phyloP scores from a whole-genome alignment of 2,888 invertebrate species.

The Melanophora roralis region DNA sequence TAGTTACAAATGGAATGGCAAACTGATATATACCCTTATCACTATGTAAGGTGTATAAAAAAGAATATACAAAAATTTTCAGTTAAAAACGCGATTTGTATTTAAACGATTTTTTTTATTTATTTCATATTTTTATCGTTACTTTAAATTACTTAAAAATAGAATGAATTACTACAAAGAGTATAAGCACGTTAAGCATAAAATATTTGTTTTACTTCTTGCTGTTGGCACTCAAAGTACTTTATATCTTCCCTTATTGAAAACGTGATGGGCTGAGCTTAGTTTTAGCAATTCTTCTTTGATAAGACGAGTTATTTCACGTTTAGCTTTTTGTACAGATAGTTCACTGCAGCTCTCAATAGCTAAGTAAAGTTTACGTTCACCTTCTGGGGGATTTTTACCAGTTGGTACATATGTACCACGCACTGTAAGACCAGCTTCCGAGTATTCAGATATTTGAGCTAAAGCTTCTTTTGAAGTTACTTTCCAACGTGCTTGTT shows the following conservation, averaged over 20 bases:
- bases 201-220: not conserved
- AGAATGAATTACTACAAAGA: slow-evolving; percentile 38
- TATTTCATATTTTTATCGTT: slow-evolving; percentile 40
- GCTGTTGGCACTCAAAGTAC: slow-evolving; percentile 81
- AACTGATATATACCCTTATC: no score
- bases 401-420: slow-evolving; percentile 97
- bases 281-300: slow-evolving; percentile 98
- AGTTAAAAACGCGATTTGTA: no score
- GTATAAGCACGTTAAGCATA: slow-evolving; percentile 8
- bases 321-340: slow-evolving; percentile 96
- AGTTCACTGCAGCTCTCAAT: slow-evolving; percentile 98
- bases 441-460: slow-evolving; percentile 98
- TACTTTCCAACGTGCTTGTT: slow-evolving; percentile 98
- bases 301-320: slow-evolving; percentile 97
- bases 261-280: slow-evolving; percentile 89
- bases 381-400: slow-evolving; percentile 93
- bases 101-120: slow-evolving; percentile 41
- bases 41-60: no score
- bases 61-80: no score
- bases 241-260: slow-evolving; percentile 96
- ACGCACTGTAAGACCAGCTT: slow-evolving; percentile 98
- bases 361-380: slow-evolving; percentile 97
- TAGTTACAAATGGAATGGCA: no score
- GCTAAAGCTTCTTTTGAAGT: slow-evolving; percentile 99
- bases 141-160: slow-evolving; percentile 44